Evolutionary conservation across 2,888 invertebrate species (phyloP).

Genomic region (Trissolcus japonicus): DNA sequence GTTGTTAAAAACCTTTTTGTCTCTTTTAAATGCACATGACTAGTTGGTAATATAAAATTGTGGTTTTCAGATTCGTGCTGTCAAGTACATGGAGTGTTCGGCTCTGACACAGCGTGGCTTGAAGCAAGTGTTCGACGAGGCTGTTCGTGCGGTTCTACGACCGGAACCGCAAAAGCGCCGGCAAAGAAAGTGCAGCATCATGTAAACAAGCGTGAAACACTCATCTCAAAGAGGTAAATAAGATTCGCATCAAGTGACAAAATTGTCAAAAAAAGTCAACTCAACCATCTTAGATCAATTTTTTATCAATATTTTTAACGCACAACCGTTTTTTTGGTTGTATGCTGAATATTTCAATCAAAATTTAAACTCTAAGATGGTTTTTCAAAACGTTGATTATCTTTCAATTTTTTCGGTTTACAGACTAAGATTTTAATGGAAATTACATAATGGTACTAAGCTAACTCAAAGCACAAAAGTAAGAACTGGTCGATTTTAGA

Average conservation of each 20-base stretch:
- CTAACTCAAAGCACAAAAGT: conserved; percentile 45
- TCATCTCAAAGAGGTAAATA: conserved; percentile 40
- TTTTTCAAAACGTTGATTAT: too few species aligned
- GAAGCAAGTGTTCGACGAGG: conserved; percentile 99
- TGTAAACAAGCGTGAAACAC: conserved; percentile 77
- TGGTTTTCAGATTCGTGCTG: conserved; percentile 86
- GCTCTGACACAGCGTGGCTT: conserved; percentile 98
- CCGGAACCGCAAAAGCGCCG: conserved; percentile 97
- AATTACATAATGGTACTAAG: conserved; percentile 28
- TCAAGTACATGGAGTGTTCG: conserved; percentile 99
- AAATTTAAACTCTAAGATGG: too few species aligned
- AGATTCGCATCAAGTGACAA: conserved; percentile 1
- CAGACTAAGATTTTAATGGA: conserved; percentile 23
- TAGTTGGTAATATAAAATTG: not conserved
- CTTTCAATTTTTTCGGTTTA: conserved; percentile 12
- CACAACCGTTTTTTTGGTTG: conserved; percentile 14
- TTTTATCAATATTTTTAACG: not conserved
- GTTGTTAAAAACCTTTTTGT: not conserved
- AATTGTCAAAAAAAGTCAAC: not conserved
- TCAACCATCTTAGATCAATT: conserved; percentile 5
- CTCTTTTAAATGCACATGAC: not conserved
- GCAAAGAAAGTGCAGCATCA: conserved; percentile 92
- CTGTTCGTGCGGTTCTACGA: conserved; percentile 96
- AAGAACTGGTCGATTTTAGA: conserved; percentile 13
- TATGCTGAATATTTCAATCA: not conserved